Base-by-base conservation (phyloP, 2,888 invertebrate species). In the Harpalus rubripes region DNA sequence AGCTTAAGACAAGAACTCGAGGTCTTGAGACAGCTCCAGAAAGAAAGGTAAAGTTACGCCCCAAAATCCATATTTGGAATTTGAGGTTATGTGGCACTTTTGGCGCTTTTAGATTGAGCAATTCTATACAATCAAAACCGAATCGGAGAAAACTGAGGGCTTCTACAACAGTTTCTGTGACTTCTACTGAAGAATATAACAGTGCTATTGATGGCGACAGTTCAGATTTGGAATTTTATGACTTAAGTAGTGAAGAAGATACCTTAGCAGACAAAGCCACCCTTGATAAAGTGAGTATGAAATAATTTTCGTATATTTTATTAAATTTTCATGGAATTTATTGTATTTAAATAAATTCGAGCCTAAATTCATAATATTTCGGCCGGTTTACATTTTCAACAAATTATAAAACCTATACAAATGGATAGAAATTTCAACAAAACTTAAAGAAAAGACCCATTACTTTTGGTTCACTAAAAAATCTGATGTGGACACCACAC, bases 141-240 rank as follows among this genome's bases (percentile, higher is more conserved):
- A 85, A 39, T 16, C 44, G 61, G 12, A n/a, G 78, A 15, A 79
- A 22, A 79, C 16, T 68, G 7, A 68, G 44, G n/a, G 82, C 80
- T 41, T 18, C 85, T 6, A 7, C 80, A 10, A 16, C 86, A 15
- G 86, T 88, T 1, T 86, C 86, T 1, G 26, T 88, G 7, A 87
- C 87, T 8, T 87, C 87, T 2, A 87, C 87, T 16, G 83, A 86
- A n/a, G 90, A 91, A 61, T 91, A 89, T 86, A 86, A 86, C n/a
- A 90, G 90, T 86, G 88, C 89, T 16, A 86, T 88, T 56, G 89
- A 90, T 84, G 32, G 88, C 4, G 91, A 90, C 68, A 91, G 90
- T 87, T 91, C 91, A 4, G 91, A 91, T 87, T 86, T 90, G 85
- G 91, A 91, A 86, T 91, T 90, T 87, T 91, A 90, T 85, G 91